Percentiles rank a stretch among this genome's conserved stretches.
Evolutionary conservation across 1,140 invertebrate species (phyloP).

Genomic region (Eupeodes corollae): DNA sequence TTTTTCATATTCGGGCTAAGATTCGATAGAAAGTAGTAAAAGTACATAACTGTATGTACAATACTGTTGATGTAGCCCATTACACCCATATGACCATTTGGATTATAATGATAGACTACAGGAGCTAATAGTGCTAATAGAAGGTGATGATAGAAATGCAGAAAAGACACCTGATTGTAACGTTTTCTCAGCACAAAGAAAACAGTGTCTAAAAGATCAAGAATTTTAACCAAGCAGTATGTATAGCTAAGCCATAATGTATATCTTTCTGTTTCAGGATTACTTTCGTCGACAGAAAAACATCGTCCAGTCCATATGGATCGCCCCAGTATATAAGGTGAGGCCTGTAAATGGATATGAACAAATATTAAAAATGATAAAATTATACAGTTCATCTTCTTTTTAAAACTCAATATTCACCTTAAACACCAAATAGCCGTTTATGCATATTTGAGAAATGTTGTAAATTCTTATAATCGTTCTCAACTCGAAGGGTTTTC

Average conservation of each 20-base stretch:
- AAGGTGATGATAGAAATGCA: conserved; percentile 64
- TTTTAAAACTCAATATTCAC: background rate
- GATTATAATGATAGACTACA: background rate
- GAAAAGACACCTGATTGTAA: conserved; percentile 60
- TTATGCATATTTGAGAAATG: conserved; percentile 44
- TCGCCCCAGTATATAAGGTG: too few relatives aligned
- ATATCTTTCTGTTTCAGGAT: background rate
- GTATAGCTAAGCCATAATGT: background rate
- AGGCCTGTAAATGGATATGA: too few relatives aligned
- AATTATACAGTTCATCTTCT: too few relatives aligned
- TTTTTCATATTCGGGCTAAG: conserved; percentile 49
- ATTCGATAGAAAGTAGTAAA: conserved; percentile 57
- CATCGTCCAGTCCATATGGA: background rate
- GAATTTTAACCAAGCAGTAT: conserved; percentile 41
- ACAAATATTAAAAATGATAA: too few relatives aligned
- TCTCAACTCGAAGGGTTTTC: conserved; percentile 53
- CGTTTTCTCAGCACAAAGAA: conserved; percentile 69
- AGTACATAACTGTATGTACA: conserved; percentile 68
- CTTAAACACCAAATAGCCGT: background rate
- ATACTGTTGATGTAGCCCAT: conserved; percentile 60
- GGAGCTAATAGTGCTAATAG: conserved; percentile 10
- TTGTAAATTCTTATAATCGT: conserved; percentile 59
- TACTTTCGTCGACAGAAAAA: background rate
- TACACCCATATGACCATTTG: conserved; percentile 50
- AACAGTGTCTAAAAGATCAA: conserved; percentile 47